phyloP scores from a whole-genome alignment of 2,888 invertebrate species.

The Cephus sareptanus region DNA sequence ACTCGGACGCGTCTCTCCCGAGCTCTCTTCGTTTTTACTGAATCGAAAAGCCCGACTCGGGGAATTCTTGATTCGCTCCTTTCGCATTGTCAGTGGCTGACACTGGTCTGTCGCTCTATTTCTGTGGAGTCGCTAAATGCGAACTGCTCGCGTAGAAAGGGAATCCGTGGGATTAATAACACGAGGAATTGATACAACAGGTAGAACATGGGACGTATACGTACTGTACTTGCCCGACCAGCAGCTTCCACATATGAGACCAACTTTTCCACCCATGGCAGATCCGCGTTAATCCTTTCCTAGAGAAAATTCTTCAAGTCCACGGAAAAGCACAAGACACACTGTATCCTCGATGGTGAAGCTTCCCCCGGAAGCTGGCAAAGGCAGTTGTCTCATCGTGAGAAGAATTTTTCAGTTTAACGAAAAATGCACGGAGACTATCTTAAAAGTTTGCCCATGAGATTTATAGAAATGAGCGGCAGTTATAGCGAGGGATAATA shows the following conservation, averaged over 20 bases:
- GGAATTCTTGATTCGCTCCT: background rate
- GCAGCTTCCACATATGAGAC: constrained; percentile 64
- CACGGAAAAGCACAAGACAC: background rate
- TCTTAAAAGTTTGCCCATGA: background rate
- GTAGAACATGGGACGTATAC: constrained; percentile 31
- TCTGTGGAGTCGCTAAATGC: background rate
- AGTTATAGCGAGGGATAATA: background rate
- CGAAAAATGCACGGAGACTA: background rate
- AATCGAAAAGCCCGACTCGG: background rate
- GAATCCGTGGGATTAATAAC: background rate
- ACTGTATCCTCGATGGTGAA: background rate
- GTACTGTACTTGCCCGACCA: constrained; percentile 63
- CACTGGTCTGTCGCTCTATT: no score
- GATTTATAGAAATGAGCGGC: background rate
- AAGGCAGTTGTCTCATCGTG: background rate
- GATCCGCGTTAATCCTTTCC: background rate
- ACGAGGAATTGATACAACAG: background rate
- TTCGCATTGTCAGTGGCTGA: no score
- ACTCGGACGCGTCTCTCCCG: background rate
- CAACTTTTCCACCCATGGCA: constrained; percentile 63
- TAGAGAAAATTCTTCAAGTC: background rate
- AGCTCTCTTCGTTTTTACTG: background rate
- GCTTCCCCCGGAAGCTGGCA: background rate
- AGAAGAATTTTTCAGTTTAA: background rate
- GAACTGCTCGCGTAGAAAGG: background rate